Evolutionary conservation across 2,888 invertebrate genomes (phyloP).

Genomic region (Caradrina kadenii): DNA sequence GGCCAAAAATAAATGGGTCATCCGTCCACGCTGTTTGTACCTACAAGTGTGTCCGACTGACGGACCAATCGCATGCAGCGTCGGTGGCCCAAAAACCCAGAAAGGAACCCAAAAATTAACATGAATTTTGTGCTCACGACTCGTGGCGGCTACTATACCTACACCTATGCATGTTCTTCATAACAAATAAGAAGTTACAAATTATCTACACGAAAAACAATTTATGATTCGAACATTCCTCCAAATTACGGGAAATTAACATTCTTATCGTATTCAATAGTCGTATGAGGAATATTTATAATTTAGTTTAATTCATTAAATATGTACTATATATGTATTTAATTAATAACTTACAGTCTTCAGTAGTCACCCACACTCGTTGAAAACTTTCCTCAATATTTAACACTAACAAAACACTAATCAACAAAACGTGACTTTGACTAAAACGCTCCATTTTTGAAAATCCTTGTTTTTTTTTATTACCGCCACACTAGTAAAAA

Average conservation of each 20-base stretch:
- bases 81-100: too few relatives aligned
- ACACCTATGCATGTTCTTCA: too few relatives aligned
- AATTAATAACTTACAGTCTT: slow-evolving; percentile 78
- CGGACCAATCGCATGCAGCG: too few relatives aligned
- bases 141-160: too few relatives aligned
- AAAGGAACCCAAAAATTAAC: too few relatives aligned
- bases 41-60: too few relatives aligned
- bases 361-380: slow-evolving; percentile 76
- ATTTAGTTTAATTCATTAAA: background rate
- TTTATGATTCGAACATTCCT: too few relatives aligned
- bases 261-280: slow-evolving; percentile 36
- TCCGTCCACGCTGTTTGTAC: background rate
- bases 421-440: slow-evolving; percentile 17
- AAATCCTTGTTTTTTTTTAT: background rate
- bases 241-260: background rate
- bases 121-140: too few relatives aligned
- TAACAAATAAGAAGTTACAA: too few relatives aligned
- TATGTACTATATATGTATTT: too few relatives aligned
- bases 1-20: background rate
- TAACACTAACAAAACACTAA: slow-evolving; percentile 59
- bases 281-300: slow-evolving; percentile 7
- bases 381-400: slow-evolving; percentile 49
- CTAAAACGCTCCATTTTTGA: slow-evolving; percentile 53
- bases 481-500: background rate
- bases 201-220: too few relatives aligned